These are phyloP conservation scores for Pycnomerus fuliginosus DNA, from an alignment of 2,888 invertebrate species.

Conservation along the genomic window DNA sequence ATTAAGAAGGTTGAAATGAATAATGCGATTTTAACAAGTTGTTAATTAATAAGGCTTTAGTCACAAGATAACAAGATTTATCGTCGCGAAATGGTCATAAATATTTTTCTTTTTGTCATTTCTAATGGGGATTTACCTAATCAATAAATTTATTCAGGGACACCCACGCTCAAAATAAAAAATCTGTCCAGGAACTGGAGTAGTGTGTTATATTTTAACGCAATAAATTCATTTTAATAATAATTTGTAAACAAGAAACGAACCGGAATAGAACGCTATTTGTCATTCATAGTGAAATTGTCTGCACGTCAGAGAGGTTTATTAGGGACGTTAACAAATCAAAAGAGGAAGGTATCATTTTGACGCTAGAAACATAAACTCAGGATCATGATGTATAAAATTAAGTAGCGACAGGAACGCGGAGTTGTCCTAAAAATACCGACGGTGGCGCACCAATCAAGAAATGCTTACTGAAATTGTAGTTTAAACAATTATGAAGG, in stretches of 20 bases:
- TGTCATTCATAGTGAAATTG: constrained; percentile 33
- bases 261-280: constrained; percentile 47
- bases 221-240: constrained; percentile 48
- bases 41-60: too few relatives aligned
- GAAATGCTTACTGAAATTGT: constrained; percentile 41
- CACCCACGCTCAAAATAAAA: too few relatives aligned
- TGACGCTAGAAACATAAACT: constrained; percentile 36
- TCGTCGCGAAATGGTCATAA: too few relatives aligned
- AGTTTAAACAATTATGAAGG: constrained; percentile 38
- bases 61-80: too few relatives aligned
- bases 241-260: constrained; percentile 49
- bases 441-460: constrained; percentile 41
- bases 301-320: constrained; percentile 57
- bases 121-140: too few relatives aligned
- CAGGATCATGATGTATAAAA: constrained; percentile 40
- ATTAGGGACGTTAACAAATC: constrained; percentile 58
- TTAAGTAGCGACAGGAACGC: constrained; percentile 46
- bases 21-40: too few relatives aligned
- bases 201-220: too few relatives aligned
- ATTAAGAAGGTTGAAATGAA: too few relatives aligned
- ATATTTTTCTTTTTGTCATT: too few relatives aligned
- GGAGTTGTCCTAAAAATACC: constrained; percentile 42
- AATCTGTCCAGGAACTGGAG: too few relatives aligned
- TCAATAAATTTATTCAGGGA: too few relatives aligned
- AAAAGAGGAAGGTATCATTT: constrained; percentile 54